Conservation (phyloP, 2,797 vertebrate genomes). For the Macropodus opercularis region DNA sequence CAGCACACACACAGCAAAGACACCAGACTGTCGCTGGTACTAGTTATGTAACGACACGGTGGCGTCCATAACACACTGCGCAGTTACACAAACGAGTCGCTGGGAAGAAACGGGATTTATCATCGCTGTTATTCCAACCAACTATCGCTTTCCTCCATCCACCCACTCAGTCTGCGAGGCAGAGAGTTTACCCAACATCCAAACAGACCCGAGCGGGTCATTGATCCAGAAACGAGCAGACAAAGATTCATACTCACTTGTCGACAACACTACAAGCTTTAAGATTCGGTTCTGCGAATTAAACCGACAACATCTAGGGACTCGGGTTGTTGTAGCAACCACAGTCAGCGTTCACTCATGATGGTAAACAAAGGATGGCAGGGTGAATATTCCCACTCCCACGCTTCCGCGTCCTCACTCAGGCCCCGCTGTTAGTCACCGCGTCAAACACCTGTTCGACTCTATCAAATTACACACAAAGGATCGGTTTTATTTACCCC, state of each 20-base stretch:
- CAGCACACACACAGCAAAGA: conserved; percentile 33
- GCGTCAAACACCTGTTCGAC: conserved; percentile 9
- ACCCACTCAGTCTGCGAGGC: conserved; percentile 31
- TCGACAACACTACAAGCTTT: conserved; percentile 3
- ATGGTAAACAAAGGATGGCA: conserved; percentile 79
- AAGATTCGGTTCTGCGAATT: not conserved
- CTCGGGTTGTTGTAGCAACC: conserved; percentile 43
- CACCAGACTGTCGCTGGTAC: conserved; percentile 43
- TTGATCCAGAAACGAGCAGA: conserved; percentile 28
- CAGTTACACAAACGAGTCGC: conserved; percentile 35
- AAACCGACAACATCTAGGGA: not conserved
- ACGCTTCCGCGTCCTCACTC: conserved; percentile 75
- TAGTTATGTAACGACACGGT: conserved; percentile 70
- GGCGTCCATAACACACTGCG: conserved; percentile 58
- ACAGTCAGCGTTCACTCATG: conserved; percentile 49
- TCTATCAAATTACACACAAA: not conserved
- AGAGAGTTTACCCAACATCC: conserved; percentile 64
- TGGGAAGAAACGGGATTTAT: conserved; percentile 11
- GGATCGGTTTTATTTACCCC: conserved; percentile 48
- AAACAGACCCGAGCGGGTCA: conserved; percentile 38
- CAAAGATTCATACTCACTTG: conserved; percentile 44
- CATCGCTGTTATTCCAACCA: conserved; percentile 5
- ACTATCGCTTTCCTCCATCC: conserved; percentile 27
- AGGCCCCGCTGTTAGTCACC: conserved; percentile 43
- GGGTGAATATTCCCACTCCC: conserved; percentile 55